Percentiles rank a stretch among this genome's conserved stretches.
Evolutionary conservation across 2,888 invertebrate genomes (phyloP).

Genomic region (Crocallis elinguaria): DNA sequence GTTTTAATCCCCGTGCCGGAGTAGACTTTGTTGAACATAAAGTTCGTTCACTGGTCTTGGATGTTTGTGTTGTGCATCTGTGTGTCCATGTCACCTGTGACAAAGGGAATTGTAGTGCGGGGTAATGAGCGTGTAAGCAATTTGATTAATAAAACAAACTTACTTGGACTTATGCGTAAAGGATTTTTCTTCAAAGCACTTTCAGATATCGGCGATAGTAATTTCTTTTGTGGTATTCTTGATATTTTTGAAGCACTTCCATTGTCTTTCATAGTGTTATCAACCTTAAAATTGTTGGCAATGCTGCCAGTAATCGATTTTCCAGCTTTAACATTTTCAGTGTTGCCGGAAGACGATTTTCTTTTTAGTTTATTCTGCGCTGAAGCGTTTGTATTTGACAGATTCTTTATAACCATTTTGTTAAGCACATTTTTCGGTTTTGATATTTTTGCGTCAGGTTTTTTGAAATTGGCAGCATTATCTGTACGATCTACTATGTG

Average conservation of each 20-base stretch:
- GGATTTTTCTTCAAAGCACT: constrained; percentile 45
- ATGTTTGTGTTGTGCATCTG: no score
- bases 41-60: no score
- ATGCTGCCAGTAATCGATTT: no score
- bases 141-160: constrained; percentile 40
- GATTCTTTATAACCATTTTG: constrained; percentile 5
- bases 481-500: not conserved
- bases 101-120: no score
- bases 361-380: constrained; percentile 1
- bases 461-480: not conserved
- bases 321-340: not conserved
- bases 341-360: not conserved
- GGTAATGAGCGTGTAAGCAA: no score
- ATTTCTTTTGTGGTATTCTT: constrained; percentile 57
- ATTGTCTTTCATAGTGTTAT: constrained; percentile 36
- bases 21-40: no score
- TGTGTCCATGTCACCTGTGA: no score
- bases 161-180: constrained; percentile 61
- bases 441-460: not conserved
- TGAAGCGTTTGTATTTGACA: constrained; percentile 1
- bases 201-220: constrained; percentile 34
- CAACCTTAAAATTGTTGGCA: constrained; percentile 2
- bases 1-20: no score
- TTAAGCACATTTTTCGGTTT: not conserved
- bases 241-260: constrained; percentile 33